Evolutionary conservation across 2,888 invertebrate genomes (phyloP).

Genomic region (Caenorhabditis uteleia): DNA sequence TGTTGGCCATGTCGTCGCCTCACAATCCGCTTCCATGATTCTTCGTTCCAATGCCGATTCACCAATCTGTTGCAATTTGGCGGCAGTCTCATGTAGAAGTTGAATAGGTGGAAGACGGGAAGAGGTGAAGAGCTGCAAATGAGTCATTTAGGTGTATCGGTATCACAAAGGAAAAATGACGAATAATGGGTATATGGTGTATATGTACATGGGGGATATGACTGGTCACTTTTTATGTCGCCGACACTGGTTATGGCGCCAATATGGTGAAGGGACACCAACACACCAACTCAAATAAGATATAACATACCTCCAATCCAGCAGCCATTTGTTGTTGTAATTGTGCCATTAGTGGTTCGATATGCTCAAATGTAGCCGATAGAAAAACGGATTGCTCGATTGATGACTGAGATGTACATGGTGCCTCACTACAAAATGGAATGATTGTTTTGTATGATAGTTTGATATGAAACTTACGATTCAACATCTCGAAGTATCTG

Average conservation of each 20-base stretch:
- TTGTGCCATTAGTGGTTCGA: conserved; percentile 27
- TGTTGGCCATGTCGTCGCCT: conserved; percentile 7
- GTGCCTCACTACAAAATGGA: conserved; percentile 6
- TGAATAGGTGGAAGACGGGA: conserved; percentile 3
- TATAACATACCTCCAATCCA: background rate
- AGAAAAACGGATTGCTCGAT: conserved; percentile 30
- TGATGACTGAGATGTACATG: conserved; percentile 27
- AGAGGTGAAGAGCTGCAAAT: conserved; percentile 17
- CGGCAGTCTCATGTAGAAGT: conserved; percentile 18
- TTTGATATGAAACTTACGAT: conserved; percentile 5
- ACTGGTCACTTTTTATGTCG: background rate
- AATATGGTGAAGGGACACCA: too few relatives aligned
- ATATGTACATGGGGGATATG: background rate
- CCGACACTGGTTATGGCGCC: background rate
- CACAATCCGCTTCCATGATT: background rate
- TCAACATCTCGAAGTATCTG: conserved; percentile 28
- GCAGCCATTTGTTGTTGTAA: conserved; percentile 17
- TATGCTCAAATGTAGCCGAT: conserved; percentile 17
- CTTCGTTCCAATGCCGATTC: background rate
- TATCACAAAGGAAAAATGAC: too few relatives aligned
- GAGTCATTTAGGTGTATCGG: too few relatives aligned
- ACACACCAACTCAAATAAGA: too few relatives aligned
- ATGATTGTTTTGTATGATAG: background rate
- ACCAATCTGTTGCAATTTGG: conserved; percentile 7
- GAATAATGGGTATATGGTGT: too few relatives aligned